Conservation (phyloP, 2,888 invertebrate genomes). For the Dolichomitus sp. region DNA sequence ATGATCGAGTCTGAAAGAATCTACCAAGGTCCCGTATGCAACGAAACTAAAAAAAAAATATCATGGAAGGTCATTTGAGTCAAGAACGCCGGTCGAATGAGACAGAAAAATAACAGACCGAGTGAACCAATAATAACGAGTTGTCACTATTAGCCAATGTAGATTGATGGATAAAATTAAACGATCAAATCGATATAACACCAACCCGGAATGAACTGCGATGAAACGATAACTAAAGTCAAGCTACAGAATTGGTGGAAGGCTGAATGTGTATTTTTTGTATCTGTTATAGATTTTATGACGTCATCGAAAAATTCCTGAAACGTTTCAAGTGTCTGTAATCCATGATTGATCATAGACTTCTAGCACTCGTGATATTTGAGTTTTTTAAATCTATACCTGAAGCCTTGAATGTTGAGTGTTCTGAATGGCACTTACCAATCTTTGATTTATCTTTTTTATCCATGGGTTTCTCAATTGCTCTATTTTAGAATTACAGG, state of each 20-base stretch:
- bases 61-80: neutral
- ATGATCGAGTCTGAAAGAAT: neutral
- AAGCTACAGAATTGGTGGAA: too few relatives aligned
- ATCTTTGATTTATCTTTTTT: neutral
- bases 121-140: neutral
- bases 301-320: conserved; percentile 13
- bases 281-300: conserved; percentile 1
- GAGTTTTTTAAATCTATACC: neutral
- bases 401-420: neutral
- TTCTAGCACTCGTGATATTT: neutral
- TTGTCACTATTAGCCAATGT: neutral
- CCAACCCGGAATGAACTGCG: neutral
- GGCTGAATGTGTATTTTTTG: neutral
- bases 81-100: conserved; percentile 25
- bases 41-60: neutral
- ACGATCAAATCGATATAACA: neutral
- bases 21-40: conserved; percentile 14
- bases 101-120: conserved; percentile 22
- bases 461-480: neutral
- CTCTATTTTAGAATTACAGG: neutral
- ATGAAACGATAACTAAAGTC: conserved; percentile 13
- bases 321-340: neutral
- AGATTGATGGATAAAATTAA: conserved; percentile 33
- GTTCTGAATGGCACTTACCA: neutral
- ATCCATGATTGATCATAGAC: neutral